Base-by-base conservation (phyloP, 2,797 vertebrate species). In the Botia almorhae region DNA sequence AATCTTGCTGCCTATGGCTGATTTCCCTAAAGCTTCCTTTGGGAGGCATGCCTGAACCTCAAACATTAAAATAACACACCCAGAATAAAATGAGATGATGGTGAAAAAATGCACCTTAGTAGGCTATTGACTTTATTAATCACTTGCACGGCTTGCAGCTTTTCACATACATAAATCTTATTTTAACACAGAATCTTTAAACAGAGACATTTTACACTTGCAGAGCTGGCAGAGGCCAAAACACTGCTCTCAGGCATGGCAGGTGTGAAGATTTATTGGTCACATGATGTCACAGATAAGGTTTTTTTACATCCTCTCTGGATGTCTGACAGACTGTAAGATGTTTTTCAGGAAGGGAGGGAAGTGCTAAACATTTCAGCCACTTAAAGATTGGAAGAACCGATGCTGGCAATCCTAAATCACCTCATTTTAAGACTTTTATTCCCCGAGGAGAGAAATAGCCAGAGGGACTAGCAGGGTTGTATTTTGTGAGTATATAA, bases 1-100 rank as follows among this genome's bases (percentile, higher is more conserved):
- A 82, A 79, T 79, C 77, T 53, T 71, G 58, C 69, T 72, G 48
- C 77, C 19, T 48, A 79, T 72, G 69, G 58, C 71, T 71, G 77
- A 71, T 73, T 80, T 80, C 36, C 69, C 70, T 73, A 73, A 73
- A 80, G 33, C 69, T 11, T 46, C 43, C 43, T 46, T 46, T 46
- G 43, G 43, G 43, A 46, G 43, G 8, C 10, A 46, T 73, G 50
- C 69, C 19, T 36, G 11, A 67, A 64, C 58, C 64, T 80, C 78
- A 65, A 19, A 56, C 21, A 80, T 56, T 73, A 67, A 80, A 80
- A 73, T 80, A 67, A 64, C 61, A 71, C 46, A 79, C 16, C 58
- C 56, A 14, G 29, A 63, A 64, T 53, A 79, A 64, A 71, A 64
- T 53, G n/a, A 50, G 46, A 65, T 39, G 33, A 65, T 65, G 16